A percentile compares a stretch with the other conserved stretches of the same genome.
phyloP scores from a whole-genome alignment of 2,797 vertebrate species.

The Micrastur ruficollis region DNA sequence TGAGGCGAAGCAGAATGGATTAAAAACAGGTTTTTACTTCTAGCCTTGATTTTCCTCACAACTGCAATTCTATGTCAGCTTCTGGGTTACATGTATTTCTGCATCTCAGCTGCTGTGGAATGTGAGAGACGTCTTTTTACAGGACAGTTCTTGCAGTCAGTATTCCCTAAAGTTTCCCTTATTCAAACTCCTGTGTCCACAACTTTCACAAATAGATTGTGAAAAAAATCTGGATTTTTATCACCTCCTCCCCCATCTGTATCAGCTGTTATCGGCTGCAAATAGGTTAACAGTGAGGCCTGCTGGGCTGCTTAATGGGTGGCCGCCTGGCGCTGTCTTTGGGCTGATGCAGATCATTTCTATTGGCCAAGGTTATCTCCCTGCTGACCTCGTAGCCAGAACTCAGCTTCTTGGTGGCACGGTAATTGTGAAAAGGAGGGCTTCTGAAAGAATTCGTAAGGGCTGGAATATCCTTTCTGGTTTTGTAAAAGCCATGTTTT shows the following conservation, averaged over 20 bases:
- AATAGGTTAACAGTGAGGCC: background rate
- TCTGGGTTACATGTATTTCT: background rate
- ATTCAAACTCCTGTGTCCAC: background rate
- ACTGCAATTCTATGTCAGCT: background rate
- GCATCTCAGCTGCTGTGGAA: background rate
- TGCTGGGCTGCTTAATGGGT: slow-evolving; percentile 3
- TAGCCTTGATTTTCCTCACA: background rate
- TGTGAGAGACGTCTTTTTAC: background rate
- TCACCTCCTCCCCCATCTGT: background rate
- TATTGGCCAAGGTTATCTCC: slow-evolving; percentile 39
- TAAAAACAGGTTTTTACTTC: slow-evolving; percentile 36
- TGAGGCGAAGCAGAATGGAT: slow-evolving; percentile 18
- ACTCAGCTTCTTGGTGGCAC: background rate
- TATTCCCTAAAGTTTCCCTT: background rate
- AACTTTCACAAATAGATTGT: background rate
- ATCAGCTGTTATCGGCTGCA: background rate
- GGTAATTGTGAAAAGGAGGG: background rate
- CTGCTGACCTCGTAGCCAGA: slow-evolving; percentile 20
- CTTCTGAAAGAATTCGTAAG: background rate
- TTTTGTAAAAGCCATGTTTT: background rate
- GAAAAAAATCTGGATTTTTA: slow-evolving; percentile 26
- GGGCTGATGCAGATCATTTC: slow-evolving; percentile 27
- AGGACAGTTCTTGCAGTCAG: background rate
- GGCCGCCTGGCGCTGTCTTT: background rate
- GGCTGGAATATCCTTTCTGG: background rate